Evolutionary conservation across 2,888 invertebrate species (phyloP).

Genomic region (Eulithis testata): DNA sequence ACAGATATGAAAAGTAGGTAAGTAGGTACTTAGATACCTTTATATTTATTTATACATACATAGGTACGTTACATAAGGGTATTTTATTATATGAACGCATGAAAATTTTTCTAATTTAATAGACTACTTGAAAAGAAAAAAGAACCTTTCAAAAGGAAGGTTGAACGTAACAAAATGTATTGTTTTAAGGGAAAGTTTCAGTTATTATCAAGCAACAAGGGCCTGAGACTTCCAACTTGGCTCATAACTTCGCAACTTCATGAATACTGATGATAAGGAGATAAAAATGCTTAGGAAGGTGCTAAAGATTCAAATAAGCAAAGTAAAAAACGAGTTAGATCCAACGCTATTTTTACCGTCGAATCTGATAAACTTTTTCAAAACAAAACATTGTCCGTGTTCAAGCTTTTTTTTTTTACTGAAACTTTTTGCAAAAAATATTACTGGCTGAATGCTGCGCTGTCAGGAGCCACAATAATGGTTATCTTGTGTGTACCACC

Average conservation of each 20-base stretch:
- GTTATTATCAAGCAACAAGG: slow-evolving; percentile 22
- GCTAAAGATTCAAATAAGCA: slow-evolving; percentile 28
- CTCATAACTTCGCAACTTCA: slow-evolving; percentile 31
- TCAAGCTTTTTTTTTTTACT: neutral
- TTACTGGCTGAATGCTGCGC: neutral
- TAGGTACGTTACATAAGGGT: too few relatives aligned
- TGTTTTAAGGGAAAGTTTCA: slow-evolving; percentile 17
- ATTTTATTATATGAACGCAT: neutral
- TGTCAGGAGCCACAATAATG: neutral
- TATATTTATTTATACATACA: too few relatives aligned
- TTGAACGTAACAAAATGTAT: slow-evolving; percentile 18
- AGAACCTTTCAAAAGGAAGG: slow-evolving; percentile 1
- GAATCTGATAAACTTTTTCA: slow-evolving; percentile 18
- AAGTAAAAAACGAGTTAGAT: slow-evolving; percentile 5
- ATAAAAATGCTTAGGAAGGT: slow-evolving; percentile 21
- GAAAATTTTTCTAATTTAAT: slow-evolving; percentile 13
- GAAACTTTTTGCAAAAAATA: neutral
- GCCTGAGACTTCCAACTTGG: slow-evolving; percentile 21
- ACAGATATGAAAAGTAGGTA: too few relatives aligned
- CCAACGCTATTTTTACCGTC: slow-evolving; percentile 2
- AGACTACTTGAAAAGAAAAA: slow-evolving; percentile 1
- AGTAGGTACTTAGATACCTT: too few relatives aligned
- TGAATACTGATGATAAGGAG: slow-evolving; percentile 32
- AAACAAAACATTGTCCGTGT: slow-evolving; percentile 19
- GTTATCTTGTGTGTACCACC: neutral